Evolutionary conservation across 2,113 vertebrate species (phyloP), one percentile per base, ranked within the genome.

Genomic region (Butastur rufipennis): DNA sequence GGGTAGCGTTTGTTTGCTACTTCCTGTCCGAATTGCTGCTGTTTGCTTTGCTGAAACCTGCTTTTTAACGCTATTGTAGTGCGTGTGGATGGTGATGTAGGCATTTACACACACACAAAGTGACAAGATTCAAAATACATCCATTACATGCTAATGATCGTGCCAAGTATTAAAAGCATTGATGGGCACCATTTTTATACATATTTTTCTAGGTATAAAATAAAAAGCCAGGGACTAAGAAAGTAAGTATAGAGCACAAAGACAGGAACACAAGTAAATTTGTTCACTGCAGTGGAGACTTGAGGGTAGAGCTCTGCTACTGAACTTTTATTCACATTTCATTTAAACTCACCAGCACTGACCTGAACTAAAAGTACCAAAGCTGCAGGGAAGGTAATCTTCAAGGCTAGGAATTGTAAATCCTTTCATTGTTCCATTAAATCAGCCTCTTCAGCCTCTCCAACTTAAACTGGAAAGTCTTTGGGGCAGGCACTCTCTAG

Each of bases 11-110:
- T 94, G 95, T 95, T 92, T 96, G 91, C 67, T 43, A n/a, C 75
- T 91, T 97, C 88, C 93, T 81, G 77, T 91, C 71, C 59, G 65
- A 75, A 88, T 52, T 83, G 59, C 66, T 72, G 45, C 48, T 95
- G 84, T 97, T 97, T 97, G 91, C 97, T 97, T 97, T 97, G 91
- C 92, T 90, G 72, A 97, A 97, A 87, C 27, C 78, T 91, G 16
- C 90, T 86, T 85, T 95, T 87, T 53, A 66, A 90, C 17, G 18
- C 52, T 20, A 16, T 26, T 83, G 55, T 67, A 47, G 29, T 13
- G 63, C 52, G 58, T 22, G 62, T 78, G 72, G 63, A 91, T 62
- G 13, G 59, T 38, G 62, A 70, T n/a, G 22, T 9, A 50, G 55
- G 50, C 14, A 9, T 71, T 70, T 45, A 62, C 22, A 71, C 13